These are phyloP conservation scores for Oncopodura yosiiana DNA, from an alignment of 1,140 invertebrate species.

Conservation along the genomic window DNA sequence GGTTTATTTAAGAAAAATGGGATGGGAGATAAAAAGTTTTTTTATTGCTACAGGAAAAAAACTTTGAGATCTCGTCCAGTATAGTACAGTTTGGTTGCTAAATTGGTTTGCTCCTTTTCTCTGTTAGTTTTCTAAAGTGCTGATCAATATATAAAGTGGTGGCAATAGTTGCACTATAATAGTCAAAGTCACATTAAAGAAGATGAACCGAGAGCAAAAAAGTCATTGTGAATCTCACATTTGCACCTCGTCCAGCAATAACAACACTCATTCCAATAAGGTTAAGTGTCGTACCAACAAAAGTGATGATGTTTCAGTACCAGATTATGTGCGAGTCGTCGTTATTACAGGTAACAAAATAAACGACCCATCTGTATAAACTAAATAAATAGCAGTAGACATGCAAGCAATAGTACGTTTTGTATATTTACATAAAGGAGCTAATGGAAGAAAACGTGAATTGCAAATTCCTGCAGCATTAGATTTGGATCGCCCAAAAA, in stretches of 20 bases:
- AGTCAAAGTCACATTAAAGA: background rate
- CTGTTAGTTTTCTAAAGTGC: too few relatives aligned
- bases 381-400: too few relatives aligned
- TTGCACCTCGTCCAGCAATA: background rate
- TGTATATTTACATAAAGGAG: conserved; percentile 9
- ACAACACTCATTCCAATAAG: background rate
- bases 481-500: conserved; percentile 25
- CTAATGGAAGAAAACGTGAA: conserved; percentile 12
- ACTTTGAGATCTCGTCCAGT: too few relatives aligned
- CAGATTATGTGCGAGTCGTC: conserved; percentile 11
- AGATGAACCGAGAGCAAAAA: background rate
- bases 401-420: too few relatives aligned
- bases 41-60: too few relatives aligned
- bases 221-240: background rate
- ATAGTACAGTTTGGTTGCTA: too few relatives aligned
- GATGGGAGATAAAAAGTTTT: too few relatives aligned
- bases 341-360: conserved; percentile 5
- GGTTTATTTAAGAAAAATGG: too few relatives aligned
- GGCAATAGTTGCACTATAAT: too few relatives aligned
- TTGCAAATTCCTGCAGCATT: conserved; percentile 22
- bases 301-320: background rate
- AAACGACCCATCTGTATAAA: background rate
- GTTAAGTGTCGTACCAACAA: background rate
- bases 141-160: too few relatives aligned
- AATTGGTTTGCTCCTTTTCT: too few relatives aligned